These are phyloP conservation scores for Solenodon paradoxus DNA, from an alignment of 2,113 vertebrate species.

Conservation along the genomic window DNA sequence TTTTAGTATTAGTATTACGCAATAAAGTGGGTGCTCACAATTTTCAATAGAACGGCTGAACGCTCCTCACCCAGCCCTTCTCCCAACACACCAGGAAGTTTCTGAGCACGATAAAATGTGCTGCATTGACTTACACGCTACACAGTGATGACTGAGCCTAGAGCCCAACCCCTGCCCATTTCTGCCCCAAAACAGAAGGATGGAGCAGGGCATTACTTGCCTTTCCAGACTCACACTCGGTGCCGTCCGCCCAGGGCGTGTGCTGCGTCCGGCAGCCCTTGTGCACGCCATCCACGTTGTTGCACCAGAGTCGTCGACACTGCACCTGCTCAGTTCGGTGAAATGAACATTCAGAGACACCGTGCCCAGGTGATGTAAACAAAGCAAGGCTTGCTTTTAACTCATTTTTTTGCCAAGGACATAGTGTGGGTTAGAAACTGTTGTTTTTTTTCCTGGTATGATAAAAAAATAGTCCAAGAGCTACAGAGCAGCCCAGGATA, in stretches of 20 bases:
- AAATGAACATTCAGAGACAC: background rate
- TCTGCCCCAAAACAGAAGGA: background rate
- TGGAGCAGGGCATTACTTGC: constrained; percentile 72
- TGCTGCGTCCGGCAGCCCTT: constrained; percentile 97
- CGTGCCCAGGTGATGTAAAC: background rate
- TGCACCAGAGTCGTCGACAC: constrained; percentile 97
- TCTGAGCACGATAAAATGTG: fast-evolving
- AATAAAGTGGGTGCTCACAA: background rate
- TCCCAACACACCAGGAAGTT: background rate
- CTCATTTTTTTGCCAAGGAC: background rate
- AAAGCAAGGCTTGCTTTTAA: background rate
- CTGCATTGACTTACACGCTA: too few relatives aligned
- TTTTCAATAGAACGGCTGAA: background rate
- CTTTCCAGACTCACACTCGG: constrained; percentile 95
- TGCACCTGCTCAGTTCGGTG: constrained; percentile 87
- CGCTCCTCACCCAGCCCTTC: too few relatives aligned
- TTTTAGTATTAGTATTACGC: fast-evolving
- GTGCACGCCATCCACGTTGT: constrained; percentile 91
- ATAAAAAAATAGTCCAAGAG: background rate
- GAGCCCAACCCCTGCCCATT: too few relatives aligned
- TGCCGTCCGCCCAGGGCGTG: constrained; percentile 98
- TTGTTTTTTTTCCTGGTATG: background rate
- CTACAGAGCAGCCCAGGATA: background rate
- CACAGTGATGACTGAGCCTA: background rate
- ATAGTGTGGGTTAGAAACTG: background rate